Evolutionary conservation across 1,140 invertebrate genomes (phyloP).

Genomic region (Drosophila pectinifera): DNA sequence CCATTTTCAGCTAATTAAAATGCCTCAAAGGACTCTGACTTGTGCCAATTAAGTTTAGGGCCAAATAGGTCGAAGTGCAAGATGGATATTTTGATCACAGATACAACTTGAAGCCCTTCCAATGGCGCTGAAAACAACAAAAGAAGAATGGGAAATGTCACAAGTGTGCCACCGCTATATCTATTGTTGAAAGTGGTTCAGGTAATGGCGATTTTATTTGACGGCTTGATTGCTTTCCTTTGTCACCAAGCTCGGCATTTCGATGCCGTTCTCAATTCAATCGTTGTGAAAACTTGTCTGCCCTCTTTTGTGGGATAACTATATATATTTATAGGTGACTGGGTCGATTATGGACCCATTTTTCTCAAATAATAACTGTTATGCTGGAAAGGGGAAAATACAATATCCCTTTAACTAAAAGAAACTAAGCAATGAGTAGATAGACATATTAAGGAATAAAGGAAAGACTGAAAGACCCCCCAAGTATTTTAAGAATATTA

Average conservation of each 20-base stretch:
- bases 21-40: slow-evolving; percentile 12
- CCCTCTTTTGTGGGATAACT: background rate
- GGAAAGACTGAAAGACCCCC: no score
- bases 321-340: slow-evolving; percentile 1
- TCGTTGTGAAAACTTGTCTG: background rate
- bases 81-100: slow-evolving; percentile 26
- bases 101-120: slow-evolving; percentile 6
- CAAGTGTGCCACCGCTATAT: slow-evolving; percentile 20
- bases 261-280: slow-evolving; percentile 32
- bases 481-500: no score
- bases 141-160: slow-evolving; percentile 18
- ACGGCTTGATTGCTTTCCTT: slow-evolving; percentile 47
- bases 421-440: background rate
- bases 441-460: no score
- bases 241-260: slow-evolving; percentile 18
- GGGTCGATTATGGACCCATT: slow-evolving; percentile 8
- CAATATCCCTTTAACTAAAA: background rate
- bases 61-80: slow-evolving; percentile 7
- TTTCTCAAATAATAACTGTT: slow-evolving; percentile 10
- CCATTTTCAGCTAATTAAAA: slow-evolving; percentile 28
- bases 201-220: slow-evolving; percentile 45
- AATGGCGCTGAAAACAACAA: slow-evolving; percentile 19
- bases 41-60: slow-evolving; percentile 7
- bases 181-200: slow-evolving; percentile 42
- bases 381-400: background rate